Evolutionary conservation across 92 coral and sea anemone genomes (phyloP).

Genomic region (Zoanthus sansibaricus): DNA sequence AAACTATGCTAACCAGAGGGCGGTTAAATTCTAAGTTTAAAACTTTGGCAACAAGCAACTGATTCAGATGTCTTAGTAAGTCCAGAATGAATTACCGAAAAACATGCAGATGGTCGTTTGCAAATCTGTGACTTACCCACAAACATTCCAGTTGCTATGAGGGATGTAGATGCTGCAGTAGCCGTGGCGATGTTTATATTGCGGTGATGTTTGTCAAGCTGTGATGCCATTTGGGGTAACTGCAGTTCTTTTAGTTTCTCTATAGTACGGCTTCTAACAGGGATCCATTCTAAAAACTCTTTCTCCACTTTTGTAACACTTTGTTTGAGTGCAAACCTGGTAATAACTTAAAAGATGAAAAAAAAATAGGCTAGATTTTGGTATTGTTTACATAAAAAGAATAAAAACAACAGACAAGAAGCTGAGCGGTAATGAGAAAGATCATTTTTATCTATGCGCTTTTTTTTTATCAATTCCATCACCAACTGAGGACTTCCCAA

Average conservation of each 20-base stretch:
- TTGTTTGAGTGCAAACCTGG: slow-evolving; percentile 48
- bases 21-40: too few relatives aligned
- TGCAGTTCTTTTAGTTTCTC: slow-evolving; percentile 62
- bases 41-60: too few relatives aligned
- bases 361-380: not conserved
- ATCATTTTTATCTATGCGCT: too few relatives aligned
- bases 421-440: too few relatives aligned
- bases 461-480: too few relatives aligned
- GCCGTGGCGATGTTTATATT: slow-evolving; percentile 72
- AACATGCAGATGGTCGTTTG: not conserved
- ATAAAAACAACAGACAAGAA: too few relatives aligned
- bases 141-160: slow-evolving; percentile 70
- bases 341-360: slow-evolving; percentile 26
- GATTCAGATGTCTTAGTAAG: too few relatives aligned
- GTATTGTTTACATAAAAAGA: too few relatives aligned
- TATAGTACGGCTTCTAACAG: slow-evolving; percentile 64
- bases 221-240: slow-evolving; percentile 50
- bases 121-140: slow-evolving; percentile 24
- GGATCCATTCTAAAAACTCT: slow-evolving; percentile 63
- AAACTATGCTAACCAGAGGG: too few relatives aligned
- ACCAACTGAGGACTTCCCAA: too few relatives aligned
- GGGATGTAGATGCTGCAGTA: slow-evolving; percentile 66
- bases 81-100: not conserved
- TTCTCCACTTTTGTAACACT: slow-evolving; percentile 33
- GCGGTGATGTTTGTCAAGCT: slow-evolving; percentile 67